Conservation (phyloP, 2,113 vertebrate genomes). For the Melanotaenia duboulayi region DNA sequence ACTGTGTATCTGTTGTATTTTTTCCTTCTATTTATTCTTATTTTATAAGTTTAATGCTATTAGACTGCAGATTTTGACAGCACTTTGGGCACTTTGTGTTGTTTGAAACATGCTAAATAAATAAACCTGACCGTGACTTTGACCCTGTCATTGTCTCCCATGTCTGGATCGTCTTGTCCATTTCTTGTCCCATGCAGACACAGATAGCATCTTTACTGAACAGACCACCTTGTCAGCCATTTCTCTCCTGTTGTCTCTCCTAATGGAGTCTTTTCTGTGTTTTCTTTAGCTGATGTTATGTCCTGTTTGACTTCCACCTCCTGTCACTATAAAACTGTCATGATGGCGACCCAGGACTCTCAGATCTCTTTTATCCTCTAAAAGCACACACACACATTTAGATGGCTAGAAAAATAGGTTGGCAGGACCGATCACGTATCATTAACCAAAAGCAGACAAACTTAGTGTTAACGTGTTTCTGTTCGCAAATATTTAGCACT, state of each 20-base stretch:
- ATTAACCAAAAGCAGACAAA: slow-evolving; percentile 20
- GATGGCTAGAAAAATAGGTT: slow-evolving; percentile 35
- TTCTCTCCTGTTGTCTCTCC: slow-evolving; percentile 48
- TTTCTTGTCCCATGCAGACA: slow-evolving; percentile 29
- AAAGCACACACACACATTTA: slow-evolving; percentile 31
- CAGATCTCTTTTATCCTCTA: slow-evolving; percentile 34
- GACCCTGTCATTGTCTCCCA: neutral
- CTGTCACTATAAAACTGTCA: slow-evolving; percentile 77
- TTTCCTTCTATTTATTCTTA: neutral
- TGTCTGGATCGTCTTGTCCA: neutral
- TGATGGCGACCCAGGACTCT: slow-evolving; percentile 37
- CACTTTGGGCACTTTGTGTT: no score
- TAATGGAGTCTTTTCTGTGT: slow-evolving; percentile 55
- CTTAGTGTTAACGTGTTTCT: no score
- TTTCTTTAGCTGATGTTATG: slow-evolving; percentile 62
- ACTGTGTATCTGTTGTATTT: no score
- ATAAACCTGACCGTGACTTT: neutral
- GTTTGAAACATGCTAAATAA: no score
- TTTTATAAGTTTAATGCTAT: neutral
- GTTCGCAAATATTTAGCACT: no score
- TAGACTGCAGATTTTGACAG: no score
- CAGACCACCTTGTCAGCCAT: slow-evolving; percentile 36
- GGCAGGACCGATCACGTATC: slow-evolving; percentile 4
- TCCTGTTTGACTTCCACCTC: slow-evolving; percentile 65
- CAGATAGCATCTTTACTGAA: slow-evolving; percentile 73